Percentiles rank a stretch among this genome's conserved stretches.
phyloP scores from a whole-genome alignment of 2,113 vertebrate species.

The Dermatemys mawii region DNA sequence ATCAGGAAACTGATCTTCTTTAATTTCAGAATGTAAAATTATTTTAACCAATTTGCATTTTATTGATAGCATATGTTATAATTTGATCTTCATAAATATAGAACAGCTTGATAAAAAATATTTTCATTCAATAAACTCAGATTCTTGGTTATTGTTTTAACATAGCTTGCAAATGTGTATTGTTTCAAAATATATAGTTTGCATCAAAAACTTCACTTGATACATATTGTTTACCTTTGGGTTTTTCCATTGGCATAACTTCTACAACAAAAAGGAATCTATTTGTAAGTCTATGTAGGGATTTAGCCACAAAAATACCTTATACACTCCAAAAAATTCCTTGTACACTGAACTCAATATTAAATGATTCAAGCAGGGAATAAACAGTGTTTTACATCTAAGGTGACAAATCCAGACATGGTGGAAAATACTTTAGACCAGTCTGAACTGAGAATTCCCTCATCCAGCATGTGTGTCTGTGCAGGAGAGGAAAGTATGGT shows the following conservation, averaged over 20 bases:
- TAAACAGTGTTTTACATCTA: not conserved
- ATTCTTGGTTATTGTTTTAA: constrained; percentile 18
- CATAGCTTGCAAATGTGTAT: not conserved
- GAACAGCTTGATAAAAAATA: constrained; percentile 23
- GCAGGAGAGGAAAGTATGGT: not conserved
- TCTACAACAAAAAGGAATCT: not conserved
- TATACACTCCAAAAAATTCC: not conserved
- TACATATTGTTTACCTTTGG: constrained; percentile 4
- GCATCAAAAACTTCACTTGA: not conserved
- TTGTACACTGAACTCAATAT: not conserved
- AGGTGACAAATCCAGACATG: not conserved
- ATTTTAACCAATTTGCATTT: constrained; percentile 38
- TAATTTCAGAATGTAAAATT: constrained; percentile 47
- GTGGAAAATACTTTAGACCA: not conserved
- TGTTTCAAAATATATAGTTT: constrained; percentile 30
- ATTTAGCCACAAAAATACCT: constrained; percentile 18
- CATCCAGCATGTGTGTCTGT: not conserved
- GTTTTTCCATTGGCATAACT: constrained; percentile 39
- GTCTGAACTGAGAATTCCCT: not conserved
- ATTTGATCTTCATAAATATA: constrained; percentile 39
- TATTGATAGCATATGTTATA: constrained; percentile 37
- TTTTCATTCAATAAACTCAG: constrained; percentile 35
- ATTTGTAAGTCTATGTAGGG: not conserved
- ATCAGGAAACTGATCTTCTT: constrained; percentile 46
- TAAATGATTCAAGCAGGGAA: not conserved